phyloP scores from a whole-genome alignment of 2,888 invertebrate genomes.

The Chymomyza amoena region DNA sequence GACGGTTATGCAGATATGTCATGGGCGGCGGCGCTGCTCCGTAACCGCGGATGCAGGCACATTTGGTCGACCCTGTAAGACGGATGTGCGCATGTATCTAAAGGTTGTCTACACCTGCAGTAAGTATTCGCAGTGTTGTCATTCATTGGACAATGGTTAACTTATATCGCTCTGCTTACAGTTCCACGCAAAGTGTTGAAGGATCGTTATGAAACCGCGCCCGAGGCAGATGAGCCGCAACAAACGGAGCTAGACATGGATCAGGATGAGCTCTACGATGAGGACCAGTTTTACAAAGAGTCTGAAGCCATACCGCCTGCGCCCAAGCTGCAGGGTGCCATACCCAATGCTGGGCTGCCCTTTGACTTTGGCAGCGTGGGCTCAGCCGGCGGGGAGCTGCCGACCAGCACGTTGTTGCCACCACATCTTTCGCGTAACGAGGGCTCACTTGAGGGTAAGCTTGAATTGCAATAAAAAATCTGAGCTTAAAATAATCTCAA shows the following conservation, averaged over 20 bases:
- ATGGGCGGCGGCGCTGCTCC: conserved; percentile 89
- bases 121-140: conserved; percentile 79
- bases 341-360: conserved; percentile 69
- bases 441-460: conserved; percentile 75
- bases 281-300: conserved; percentile 81
- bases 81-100: conserved; percentile 89
- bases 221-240: conserved; percentile 87
- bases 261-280: conserved; percentile 80
- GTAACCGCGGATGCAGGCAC: conserved; percentile 89
- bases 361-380: conserved; percentile 54
- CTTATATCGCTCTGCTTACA: conserved; percentile 75
- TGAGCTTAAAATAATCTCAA: not conserved
- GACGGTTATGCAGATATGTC: conserved; percentile 91
- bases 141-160: not conserved
- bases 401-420: conserved; percentile 71
- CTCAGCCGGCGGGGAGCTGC: conserved; percentile 40
- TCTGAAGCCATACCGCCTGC: conserved; percentile 81
- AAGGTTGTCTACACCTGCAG: conserved; percentile 93
- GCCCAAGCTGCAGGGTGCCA: conserved; percentile 78
- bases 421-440: conserved; percentile 73
- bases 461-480: not conserved
- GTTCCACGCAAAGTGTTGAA: conserved; percentile 91
- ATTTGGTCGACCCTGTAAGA: conserved; percentile 90
- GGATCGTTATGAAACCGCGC: conserved; percentile 88
- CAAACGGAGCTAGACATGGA: conserved; percentile 80